These are phyloP conservation scores for Thysanoteuthis rhombus DNA, from an alignment of 2,888 invertebrate species.

Conservation along the genomic window DNA sequence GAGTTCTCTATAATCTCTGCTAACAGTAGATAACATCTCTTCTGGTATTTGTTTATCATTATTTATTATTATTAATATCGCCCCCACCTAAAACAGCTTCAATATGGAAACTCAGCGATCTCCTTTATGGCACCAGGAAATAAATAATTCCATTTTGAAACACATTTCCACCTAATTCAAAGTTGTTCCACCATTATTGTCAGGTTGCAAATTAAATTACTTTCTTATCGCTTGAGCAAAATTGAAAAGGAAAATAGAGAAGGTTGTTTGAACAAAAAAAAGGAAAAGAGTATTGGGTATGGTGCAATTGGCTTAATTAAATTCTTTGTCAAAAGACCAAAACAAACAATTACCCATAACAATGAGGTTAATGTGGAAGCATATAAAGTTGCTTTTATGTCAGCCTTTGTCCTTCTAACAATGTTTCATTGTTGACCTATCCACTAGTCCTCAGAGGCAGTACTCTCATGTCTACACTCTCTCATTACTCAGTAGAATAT, in stretches of 20 bases:
- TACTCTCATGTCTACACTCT: too few relatives aligned
- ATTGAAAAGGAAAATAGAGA: neutral
- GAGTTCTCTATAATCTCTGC: too few relatives aligned
- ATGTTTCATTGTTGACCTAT: neutral
- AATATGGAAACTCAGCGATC: too few relatives aligned
- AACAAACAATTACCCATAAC: neutral
- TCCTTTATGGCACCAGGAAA: neutral
- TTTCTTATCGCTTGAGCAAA: neutral
- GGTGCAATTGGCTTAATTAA: neutral
- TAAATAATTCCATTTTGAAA: neutral
- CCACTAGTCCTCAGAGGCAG: too few relatives aligned
- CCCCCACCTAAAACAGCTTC: too few relatives aligned
- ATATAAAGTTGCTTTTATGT: neutral
- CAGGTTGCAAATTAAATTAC: constrained; percentile 12
- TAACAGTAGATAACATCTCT: too few relatives aligned
- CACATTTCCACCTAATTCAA: neutral
- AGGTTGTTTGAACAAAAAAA: neutral
- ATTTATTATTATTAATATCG: too few relatives aligned
- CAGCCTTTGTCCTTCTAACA: neutral
- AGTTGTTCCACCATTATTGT: neutral
- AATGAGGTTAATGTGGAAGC: neutral
- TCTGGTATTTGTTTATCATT: too few relatives aligned
- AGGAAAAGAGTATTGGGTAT: neutral
- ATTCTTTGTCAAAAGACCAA: neutral
- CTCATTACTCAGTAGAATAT: too few relatives aligned